These are phyloP conservation scores for Sebastes variabilis DNA, from an alignment of 2,797 vertebrate genomes.

Conservation along the genomic window DNA sequence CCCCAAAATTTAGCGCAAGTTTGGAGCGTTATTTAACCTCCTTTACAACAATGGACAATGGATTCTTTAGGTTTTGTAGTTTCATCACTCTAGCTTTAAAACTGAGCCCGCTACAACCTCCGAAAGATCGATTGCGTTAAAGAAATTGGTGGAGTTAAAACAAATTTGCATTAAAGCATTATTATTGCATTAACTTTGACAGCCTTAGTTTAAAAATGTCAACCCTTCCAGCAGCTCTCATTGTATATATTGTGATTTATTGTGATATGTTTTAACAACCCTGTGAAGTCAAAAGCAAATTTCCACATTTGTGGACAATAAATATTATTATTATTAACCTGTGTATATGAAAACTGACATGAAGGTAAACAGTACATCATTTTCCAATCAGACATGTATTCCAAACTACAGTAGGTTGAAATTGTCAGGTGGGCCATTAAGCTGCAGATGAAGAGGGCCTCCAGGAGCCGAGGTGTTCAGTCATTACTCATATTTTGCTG, in stretches of 20 bases:
- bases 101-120: no score
- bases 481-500: slow-evolving; percentile 26
- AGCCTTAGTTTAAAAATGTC: no score
- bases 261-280: background rate
- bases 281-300: background rate
- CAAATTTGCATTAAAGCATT: no score
- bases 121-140: no score
- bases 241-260: background rate
- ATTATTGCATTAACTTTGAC: no score
- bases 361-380: slow-evolving; percentile 29
- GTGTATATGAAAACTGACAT: background rate
- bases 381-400: slow-evolving; percentile 11
- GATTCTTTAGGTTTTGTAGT: no score
- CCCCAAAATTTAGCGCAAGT: no score
- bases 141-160: no score
- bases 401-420: slow-evolving; percentile 35
- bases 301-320: background rate
- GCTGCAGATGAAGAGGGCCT: slow-evolving; percentile 47
- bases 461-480: slow-evolving; percentile 8
- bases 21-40: no score
- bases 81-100: no score
- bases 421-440: slow-evolving; percentile 53
- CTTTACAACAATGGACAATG: no score
- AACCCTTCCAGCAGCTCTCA: no score
- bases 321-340: background rate